phyloP scores from a whole-genome alignment of 2,888 invertebrate genomes.

The Aspidiotus destructor region DNA sequence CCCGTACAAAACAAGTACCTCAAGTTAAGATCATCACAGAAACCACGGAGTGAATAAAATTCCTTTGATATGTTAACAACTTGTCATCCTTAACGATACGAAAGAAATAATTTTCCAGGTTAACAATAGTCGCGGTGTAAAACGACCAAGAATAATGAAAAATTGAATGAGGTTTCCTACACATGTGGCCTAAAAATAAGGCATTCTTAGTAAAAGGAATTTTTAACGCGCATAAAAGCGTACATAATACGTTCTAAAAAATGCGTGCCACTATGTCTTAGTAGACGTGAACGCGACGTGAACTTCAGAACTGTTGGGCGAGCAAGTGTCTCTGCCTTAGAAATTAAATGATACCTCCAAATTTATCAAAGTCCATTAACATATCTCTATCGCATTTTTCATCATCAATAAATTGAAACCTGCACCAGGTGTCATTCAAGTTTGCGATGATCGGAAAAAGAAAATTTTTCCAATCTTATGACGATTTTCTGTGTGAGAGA shows the following conservation, averaged over 20 bases:
- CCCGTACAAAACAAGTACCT: no score
- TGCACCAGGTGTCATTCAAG: constrained; percentile 4
- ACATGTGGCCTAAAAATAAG: constrained; percentile 1
- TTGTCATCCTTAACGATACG: constrained; percentile 16
- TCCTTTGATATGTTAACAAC: constrained; percentile 22
- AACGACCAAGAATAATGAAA: constrained; percentile 13
- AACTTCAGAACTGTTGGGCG: constrained; percentile 24
- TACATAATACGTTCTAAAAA: constrained; percentile 19
- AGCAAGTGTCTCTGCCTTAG: constrained; percentile 13
- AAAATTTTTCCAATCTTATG: no score
- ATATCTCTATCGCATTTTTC: constrained; percentile 22
- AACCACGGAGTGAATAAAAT: constrained; percentile 3
- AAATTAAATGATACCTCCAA: constrained; percentile 27
- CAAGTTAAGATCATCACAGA: background rate
- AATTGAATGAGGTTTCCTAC: constrained; percentile 13
- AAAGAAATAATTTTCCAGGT: constrained; percentile 17
- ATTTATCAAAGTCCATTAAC: constrained; percentile 32
- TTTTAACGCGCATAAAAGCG: constrained; percentile 14
- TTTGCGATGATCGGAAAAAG: background rate
- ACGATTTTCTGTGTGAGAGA: background rate
- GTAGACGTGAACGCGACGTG: constrained; percentile 26
- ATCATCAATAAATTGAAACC: background rate
- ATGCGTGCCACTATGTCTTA: constrained; percentile 27
- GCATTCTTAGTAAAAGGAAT: constrained; percentile 17
- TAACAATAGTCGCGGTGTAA: constrained; percentile 19